Percentiles rank a stretch among this genome's conserved stretches.
These are phyloP conservation scores for Sterna hirundo DNA, from an alignment of 2,113 vertebrate species.

Conservation along the genomic window DNA sequence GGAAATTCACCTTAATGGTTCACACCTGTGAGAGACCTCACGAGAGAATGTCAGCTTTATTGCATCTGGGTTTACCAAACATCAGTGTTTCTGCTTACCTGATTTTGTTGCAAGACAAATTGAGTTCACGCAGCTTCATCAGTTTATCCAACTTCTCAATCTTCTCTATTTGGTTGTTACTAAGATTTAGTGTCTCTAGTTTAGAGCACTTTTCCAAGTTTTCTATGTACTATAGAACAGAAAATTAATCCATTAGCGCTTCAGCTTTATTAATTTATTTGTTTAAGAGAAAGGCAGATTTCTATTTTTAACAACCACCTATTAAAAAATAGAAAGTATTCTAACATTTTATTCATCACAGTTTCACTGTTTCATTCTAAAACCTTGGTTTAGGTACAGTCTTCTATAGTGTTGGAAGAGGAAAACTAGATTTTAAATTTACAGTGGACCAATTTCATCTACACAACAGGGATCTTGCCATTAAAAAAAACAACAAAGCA, in stretches of 20 bases:
- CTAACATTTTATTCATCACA: background rate
- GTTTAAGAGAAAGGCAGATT: background rate
- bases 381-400: background rate
- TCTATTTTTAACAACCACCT: background rate
- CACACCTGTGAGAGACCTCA: background rate
- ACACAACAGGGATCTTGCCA: background rate
- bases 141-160: constrained; percentile 85
- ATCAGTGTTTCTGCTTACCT: constrained; percentile 50
- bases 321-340: background rate
- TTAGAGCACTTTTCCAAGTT: constrained; percentile 83
- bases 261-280: background rate
- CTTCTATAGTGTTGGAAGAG: background rate
- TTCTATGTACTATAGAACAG: constrained; percentile 82
- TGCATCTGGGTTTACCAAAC: background rate
- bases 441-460: background rate
- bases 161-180: constrained; percentile 83
- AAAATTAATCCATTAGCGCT: background rate
- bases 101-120: constrained; percentile 84
- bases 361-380: background rate
- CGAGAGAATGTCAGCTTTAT: background rate
- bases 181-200: constrained; percentile 82
- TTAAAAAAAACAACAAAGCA: background rate
- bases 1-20: background rate
- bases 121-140: constrained; percentile 79
- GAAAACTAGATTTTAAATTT: background rate